Base-by-base conservation (phyloP, 2,888 invertebrate species). In the Buathra laborator region DNA sequence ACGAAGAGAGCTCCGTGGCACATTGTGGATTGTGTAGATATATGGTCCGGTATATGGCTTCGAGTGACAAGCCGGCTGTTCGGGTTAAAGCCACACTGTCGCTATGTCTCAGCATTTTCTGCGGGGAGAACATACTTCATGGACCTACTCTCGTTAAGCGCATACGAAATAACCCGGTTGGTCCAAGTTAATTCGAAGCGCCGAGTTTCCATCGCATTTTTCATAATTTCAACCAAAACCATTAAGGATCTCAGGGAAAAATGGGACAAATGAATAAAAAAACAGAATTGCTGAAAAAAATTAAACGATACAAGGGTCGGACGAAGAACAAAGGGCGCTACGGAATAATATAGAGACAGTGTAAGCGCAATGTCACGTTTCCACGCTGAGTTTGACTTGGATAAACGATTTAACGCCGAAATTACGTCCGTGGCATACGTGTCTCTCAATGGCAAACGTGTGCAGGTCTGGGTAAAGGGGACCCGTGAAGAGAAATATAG, bases 361-460 rank as follows among this genome's bases (percentile, higher is more conserved):
- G 59, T 59, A 48, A 37, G 76, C 51, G 53, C 67, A 77, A 77
- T 67, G 76, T 67, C 67, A 77, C 76, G 76, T 77, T 77, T 77
- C 51, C 43, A 66, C 67, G 76, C 48, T 53, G 56, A 66, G 66
- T 77, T 53, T 77, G 76, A 77, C 76, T 53, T 48, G 53, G 67
- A 77, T 67, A 67, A 66, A 77, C 67, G 76, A 77, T 77, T 77
- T 77, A 77, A 77, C 76, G 66, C 46, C 66, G 66, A 77, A 77
- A 77, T 77, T 77, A 77, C 76, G 76, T 67, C 67, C 51, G 32
- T 53, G 51, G 46, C 76, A 66, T 77, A 77, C 76, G 76, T 77
- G 76, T 77, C 67, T 67, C 64, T 16, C 66, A 16, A n/a, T 64
- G 76, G n/a, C 43, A 19, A 46, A 67, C 51, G 53, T 53, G 37